Conservation (phyloP, 2,113 vertebrate genomes). For the Perognathus longimembris region DNA sequence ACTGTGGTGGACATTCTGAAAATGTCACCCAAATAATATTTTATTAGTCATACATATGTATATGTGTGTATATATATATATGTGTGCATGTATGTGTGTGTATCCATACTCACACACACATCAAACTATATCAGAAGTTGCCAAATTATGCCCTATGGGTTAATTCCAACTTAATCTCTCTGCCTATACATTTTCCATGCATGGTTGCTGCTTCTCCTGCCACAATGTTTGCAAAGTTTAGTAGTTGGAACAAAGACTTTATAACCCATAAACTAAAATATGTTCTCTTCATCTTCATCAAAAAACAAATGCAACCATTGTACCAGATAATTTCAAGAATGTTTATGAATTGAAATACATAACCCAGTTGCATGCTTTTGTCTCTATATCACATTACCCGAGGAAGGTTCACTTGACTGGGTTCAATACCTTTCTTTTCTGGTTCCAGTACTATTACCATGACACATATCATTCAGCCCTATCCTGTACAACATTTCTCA, state of each 20-base stretch:
- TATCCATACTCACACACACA: neutral
- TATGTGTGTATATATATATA: no score
- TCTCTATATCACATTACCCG: neutral
- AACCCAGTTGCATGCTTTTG: neutral
- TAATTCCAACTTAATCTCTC: neutral
- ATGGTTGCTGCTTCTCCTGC: neutral
- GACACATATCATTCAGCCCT: neutral
- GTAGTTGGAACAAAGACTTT: neutral
- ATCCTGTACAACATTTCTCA: neutral
- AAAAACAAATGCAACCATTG: neutral
- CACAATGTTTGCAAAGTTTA: neutral
- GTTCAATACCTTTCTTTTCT: neutral
- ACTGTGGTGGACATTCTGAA: neutral
- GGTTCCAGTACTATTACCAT: neutral
- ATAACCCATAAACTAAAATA: neutral
- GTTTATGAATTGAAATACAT: neutral
- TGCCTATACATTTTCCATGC: no score
- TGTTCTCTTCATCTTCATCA: neutral
- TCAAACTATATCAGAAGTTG: neutral
- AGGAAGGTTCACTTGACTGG: neutral
- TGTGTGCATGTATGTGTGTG: no score
- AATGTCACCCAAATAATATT: slow-evolving; percentile 2
- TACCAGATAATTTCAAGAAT: neutral
- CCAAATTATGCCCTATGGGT: neutral
- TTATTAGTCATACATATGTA: neutral